Evolutionary conservation across 1,140 invertebrate genomes (phyloP).

Genomic region (Venturia canescens): DNA sequence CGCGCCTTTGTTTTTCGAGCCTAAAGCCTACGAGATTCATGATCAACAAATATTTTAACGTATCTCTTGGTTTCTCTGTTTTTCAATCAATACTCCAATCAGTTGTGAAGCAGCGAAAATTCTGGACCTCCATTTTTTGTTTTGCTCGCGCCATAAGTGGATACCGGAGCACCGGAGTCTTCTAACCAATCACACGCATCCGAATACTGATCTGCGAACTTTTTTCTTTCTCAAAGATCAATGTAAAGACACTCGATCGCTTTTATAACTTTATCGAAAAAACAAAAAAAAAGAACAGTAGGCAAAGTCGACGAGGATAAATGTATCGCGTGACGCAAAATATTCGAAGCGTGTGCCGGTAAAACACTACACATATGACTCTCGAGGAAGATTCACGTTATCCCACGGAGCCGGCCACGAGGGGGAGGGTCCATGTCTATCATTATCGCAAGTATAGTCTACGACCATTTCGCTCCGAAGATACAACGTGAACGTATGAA

Average conservation of each 20-base stretch:
- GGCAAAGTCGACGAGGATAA: neutral
- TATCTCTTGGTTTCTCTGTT: neutral
- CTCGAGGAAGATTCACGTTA: constrained; percentile 36
- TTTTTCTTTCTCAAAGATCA: too few species aligned
- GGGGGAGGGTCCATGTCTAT: constrained; percentile 38
- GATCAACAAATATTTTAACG: neutral
- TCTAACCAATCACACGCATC: too few species aligned
- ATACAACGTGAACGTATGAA: neutral
- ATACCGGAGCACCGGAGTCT: too few species aligned
- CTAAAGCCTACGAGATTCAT: neutral
- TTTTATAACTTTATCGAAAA: neutral
- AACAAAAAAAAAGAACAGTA: too few species aligned
- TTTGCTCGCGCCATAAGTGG: too few species aligned
- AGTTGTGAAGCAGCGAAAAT: too few species aligned
- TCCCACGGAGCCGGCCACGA: constrained; percentile 36
- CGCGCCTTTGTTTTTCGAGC: neutral
- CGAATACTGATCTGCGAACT: too few species aligned
- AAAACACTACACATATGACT: constrained; percentile 15
- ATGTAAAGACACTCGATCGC: too few species aligned
- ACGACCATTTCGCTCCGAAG: constrained; percentile 21
- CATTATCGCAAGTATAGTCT: constrained; percentile 52
- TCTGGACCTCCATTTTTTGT: too few species aligned
- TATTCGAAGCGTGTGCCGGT: neutral
- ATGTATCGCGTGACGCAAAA: constrained; percentile 49
- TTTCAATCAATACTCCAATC: too few species aligned